Evolutionary conservation across 1,140 invertebrate genomes (phyloP).

Genomic region (Zaprionus camerounensis): DNA sequence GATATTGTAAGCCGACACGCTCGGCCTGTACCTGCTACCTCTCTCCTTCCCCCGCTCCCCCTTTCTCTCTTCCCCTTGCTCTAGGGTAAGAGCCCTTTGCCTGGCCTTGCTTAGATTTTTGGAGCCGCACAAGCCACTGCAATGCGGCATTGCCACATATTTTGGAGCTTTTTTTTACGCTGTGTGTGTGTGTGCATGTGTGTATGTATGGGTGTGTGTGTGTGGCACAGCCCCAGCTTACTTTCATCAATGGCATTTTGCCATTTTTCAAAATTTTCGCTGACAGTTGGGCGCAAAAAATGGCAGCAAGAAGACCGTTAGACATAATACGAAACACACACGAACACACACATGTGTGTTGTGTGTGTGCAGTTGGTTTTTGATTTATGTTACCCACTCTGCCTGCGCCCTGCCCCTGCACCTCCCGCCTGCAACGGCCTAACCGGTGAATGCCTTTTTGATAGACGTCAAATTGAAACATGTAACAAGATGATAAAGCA

Average conservation of each 20-base stretch:
- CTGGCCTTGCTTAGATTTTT: slow-evolving; percentile 55
- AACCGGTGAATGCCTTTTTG: slow-evolving; percentile 64
- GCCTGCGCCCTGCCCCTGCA: slow-evolving; percentile 7
- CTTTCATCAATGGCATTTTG: slow-evolving; percentile 82
- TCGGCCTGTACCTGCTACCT: slow-evolving; percentile 1
- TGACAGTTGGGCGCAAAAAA: slow-evolving; percentile 66
- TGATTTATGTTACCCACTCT: slow-evolving; percentile 64
- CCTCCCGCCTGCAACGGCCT: slow-evolving; percentile 28
- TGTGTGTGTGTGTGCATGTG: neutral
- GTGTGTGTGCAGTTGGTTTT: slow-evolving; percentile 27
- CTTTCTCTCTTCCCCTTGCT: neutral
- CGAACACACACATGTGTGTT: neutral
- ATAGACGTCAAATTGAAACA: slow-evolving; percentile 76
- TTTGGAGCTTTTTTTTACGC: neutral
- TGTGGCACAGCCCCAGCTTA: slow-evolving; percentile 41
- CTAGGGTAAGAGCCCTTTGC: slow-evolving; percentile 10
- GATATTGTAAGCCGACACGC: slow-evolving; percentile 71
- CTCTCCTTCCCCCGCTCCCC: neutral
- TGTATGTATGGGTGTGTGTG: neutral
- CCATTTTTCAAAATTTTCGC: slow-evolving; percentile 83
- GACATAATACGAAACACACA: slow-evolving; percentile 64
- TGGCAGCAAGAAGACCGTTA: slow-evolving; percentile 45
- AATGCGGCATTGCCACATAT: slow-evolving; percentile 54
- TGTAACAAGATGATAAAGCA: slow-evolving; percentile 79
- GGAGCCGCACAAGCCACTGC: slow-evolving; percentile 43